These are phyloP conservation scores for Dysdera silvatica DNA, from an alignment of 1,140 invertebrate genomes.

Conservation along the genomic window DNA sequence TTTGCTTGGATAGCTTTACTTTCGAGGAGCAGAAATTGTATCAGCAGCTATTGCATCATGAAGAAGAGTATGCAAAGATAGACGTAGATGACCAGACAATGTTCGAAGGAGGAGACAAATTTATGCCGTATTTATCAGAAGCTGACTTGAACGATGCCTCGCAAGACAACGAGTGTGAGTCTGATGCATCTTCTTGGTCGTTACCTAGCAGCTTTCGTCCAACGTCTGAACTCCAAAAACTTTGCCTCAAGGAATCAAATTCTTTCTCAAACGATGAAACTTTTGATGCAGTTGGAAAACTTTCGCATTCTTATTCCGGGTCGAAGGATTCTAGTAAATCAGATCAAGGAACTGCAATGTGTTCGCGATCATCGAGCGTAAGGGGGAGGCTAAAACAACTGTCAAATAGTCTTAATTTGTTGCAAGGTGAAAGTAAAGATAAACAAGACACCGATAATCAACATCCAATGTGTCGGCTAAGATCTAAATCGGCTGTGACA, in stretches of 20 bases:
- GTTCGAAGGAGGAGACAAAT: background rate
- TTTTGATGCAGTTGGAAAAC: slow-evolving; percentile 2
- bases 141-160: slow-evolving; percentile 11
- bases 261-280: slow-evolving; percentile 27
- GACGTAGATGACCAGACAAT: no score
- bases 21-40: no score
- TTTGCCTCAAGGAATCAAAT: slow-evolving; percentile 21
- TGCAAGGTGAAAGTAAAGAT: slow-evolving; percentile 16
- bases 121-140: background rate
- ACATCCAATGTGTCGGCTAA: slow-evolving; percentile 7
- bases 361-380: slow-evolving; percentile 7
- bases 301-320: slow-evolving; percentile 17
- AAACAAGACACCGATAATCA: slow-evolving; percentile 14
- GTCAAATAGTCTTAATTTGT: slow-evolving; percentile 18
- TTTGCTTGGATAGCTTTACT: slow-evolving; percentile 13
- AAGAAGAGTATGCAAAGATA: slow-evolving; percentile 15
- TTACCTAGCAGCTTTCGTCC: slow-evolving; percentile 1
- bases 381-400: slow-evolving; percentile 15
- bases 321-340: slow-evolving; percentile 24
- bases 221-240: slow-evolving; percentile 16
- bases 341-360: background rate
- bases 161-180: slow-evolving; percentile 12
- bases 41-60: no score
- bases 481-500: slow-evolving; percentile 23
- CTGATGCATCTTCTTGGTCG: slow-evolving; percentile 15